A percentile compares a stretch with the other conserved stretches of the same genome.
Evolutionary conservation across 2,113 vertebrate genomes (phyloP).

Genomic region (Pogonocichla stellata): DNA sequence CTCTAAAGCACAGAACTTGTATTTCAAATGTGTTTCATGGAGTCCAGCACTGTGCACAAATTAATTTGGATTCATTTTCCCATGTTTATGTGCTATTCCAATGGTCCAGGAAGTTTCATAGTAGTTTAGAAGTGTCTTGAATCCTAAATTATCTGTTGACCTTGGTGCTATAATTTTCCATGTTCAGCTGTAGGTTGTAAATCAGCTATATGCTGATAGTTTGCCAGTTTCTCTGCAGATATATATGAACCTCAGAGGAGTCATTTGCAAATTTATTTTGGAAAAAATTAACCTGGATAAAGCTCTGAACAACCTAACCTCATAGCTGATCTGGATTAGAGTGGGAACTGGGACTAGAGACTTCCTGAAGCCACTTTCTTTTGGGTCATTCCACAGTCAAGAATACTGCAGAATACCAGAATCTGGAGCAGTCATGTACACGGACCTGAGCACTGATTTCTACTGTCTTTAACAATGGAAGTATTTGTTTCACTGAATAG

Average conservation of each 20-base stretch:
- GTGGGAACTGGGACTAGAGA: neutral
- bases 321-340: neutral
- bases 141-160: neutral
- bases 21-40: neutral
- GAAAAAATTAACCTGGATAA: neutral
- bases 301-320: neutral
- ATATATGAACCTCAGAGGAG: neutral
- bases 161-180: neutral
- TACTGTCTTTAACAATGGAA: neutral
- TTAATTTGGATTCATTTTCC: neutral
- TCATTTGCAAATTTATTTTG: neutral
- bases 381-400: neutral
- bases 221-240: neutral
- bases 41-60: neutral
- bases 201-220: neutral
- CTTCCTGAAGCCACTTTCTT: neutral
- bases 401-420: neutral
- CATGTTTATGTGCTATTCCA: neutral
- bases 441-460: neutral
- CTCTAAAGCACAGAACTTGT: neutral
- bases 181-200: neutral
- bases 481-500: neutral
- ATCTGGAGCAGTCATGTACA: fast-evolving
- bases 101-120: neutral
- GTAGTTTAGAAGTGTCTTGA: neutral